Conservation (phyloP, 1,140 invertebrate genomes). For the Maconellicoccus hirsutus region DNA sequence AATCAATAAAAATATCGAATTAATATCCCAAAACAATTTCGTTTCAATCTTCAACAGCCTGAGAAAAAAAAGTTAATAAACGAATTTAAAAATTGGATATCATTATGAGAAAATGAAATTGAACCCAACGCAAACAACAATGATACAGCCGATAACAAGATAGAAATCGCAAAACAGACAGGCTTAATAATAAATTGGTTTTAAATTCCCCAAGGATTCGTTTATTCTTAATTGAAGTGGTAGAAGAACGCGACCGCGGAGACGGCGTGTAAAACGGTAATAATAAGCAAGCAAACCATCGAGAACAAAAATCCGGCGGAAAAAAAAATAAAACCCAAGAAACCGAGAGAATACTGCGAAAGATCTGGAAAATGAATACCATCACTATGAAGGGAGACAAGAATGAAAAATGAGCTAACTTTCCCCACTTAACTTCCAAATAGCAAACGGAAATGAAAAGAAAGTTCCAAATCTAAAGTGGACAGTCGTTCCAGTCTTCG, state of each 20-base stretch:
- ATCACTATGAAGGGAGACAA: neutral
- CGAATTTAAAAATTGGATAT: neutral
- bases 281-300: neutral
- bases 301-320: neutral
- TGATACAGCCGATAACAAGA: neutral
- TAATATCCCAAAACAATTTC: neutral
- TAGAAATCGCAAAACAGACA: neutral
- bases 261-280: neutral
- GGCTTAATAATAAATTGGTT: slow-evolving; percentile 5
- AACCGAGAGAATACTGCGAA: neutral
- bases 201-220: neutral
- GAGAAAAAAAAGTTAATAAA: neutral
- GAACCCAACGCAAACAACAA: neutral
- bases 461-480: slow-evolving; percentile 4
- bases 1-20: neutral
- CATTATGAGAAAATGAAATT: neutral
- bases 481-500: neutral
- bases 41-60: neutral
- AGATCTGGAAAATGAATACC: neutral
- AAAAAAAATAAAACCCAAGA: neutral
- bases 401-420: neutral
- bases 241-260: neutral
- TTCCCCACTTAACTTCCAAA: neutral
- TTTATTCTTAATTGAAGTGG: slow-evolving; percentile 5
- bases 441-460: neutral